Percentiles rank a stretch among this genome's conserved stretches.
These are phyloP conservation scores for Miniopterus natalensis DNA, from an alignment of 2,113 vertebrate species.

Conservation along the genomic window DNA sequence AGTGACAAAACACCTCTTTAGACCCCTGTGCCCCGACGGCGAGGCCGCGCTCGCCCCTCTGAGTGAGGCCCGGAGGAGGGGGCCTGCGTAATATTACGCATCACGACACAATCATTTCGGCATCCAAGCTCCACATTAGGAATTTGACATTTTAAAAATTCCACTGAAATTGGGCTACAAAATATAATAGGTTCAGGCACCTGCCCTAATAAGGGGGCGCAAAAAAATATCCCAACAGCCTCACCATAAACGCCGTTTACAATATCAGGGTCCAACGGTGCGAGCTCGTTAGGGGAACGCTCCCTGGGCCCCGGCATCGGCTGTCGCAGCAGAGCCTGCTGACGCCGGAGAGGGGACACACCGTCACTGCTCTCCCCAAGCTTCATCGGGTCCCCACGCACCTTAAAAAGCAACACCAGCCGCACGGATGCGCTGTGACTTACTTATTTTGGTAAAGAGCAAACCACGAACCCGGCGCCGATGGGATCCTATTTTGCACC, in stretches of 20 bases:
- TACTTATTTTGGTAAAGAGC: conserved; percentile 88
- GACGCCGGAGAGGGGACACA: conserved; percentile 84
- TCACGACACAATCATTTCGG: not conserved
- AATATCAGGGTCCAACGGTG: conserved; percentile 93
- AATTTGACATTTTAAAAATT: conserved; percentile 82
- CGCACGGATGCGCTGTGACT: conserved; percentile 90
- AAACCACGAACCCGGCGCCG: conserved; percentile 89
- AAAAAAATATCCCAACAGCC: conserved; percentile 87
- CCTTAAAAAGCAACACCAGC: conserved; percentile 89
- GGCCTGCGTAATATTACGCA: not conserved
- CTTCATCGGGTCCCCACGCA: conserved; percentile 89
- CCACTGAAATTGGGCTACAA: conserved; percentile 82
- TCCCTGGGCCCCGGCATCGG: conserved; percentile 87
- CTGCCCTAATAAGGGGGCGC: conserved; percentile 83
- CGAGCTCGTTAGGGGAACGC: conserved; percentile 89
- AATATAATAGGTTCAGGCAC: conserved; percentile 84
- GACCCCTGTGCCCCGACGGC: conserved; percentile 47
- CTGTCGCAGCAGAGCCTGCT: conserved; percentile 82
- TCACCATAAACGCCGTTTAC: conserved; percentile 92
- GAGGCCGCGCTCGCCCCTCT: not conserved
- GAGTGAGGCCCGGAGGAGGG: not conserved
- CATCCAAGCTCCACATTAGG: conserved; percentile 62
- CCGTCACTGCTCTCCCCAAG: conserved; percentile 88
- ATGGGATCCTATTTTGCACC: conserved; percentile 91
- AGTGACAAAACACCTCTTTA: conserved; percentile 77